Conservation (phyloP, 2,113 vertebrate species). For the Dermatemys mawii region DNA sequence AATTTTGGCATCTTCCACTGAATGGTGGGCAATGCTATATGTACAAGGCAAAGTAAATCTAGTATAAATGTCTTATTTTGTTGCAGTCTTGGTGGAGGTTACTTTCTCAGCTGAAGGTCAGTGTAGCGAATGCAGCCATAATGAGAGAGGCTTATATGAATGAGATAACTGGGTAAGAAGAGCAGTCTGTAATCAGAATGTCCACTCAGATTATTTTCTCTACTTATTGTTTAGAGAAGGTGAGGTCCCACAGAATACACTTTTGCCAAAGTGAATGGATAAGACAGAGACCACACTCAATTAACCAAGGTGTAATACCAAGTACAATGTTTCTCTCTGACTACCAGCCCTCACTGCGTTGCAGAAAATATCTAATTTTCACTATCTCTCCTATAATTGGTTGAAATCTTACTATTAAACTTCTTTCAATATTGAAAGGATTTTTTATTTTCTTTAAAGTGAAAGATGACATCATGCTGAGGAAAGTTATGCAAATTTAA, state of each 20-base stretch:
- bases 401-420: constrained; percentile 12
- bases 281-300: background rate
- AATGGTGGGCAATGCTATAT: background rate
- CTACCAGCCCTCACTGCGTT: constrained; percentile 18
- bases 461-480: constrained; percentile 7
- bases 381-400: background rate
- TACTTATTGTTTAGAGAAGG: background rate
- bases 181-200: background rate
- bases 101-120: background rate
- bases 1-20: background rate
- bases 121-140: constrained; percentile 2
- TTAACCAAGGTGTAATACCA: constrained; percentile 31
- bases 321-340: constrained; percentile 33
- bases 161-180: background rate
- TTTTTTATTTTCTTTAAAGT: constrained; percentile 14
- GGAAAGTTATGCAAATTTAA: constrained; percentile 49
- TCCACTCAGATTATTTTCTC: background rate
- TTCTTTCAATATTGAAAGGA: background rate
- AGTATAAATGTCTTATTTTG: background rate
- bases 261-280: background rate
- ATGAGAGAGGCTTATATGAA: background rate
- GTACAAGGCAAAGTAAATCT: background rate
- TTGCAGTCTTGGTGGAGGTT: background rate
- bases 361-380: constrained; percentile 14
- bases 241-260: background rate